Percentiles rank a stretch among this genome's conserved stretches.
phyloP scores from a whole-genome alignment of 2,888 invertebrate species.

The Antheraea yamamai region DNA sequence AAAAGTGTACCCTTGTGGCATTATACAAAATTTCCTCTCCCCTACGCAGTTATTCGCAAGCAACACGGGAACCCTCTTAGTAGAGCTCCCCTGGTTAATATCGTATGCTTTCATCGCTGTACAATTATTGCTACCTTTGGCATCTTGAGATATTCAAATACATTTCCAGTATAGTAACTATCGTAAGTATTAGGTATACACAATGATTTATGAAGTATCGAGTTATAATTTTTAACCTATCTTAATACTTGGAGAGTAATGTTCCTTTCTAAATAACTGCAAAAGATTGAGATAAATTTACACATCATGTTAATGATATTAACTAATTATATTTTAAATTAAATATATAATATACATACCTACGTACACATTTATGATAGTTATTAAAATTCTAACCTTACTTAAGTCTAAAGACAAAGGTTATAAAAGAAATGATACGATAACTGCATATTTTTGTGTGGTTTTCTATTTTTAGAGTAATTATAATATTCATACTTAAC shows the following conservation, averaged over 20 bases:
- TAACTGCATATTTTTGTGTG: not conserved
- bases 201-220: not conserved
- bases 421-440: not conserved
- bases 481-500: not conserved
- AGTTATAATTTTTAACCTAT: not conserved
- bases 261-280: too few relatives aligned
- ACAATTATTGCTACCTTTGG: conserved; percentile 7
- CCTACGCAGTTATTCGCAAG: conserved; percentile 14
- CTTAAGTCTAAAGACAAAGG: not conserved
- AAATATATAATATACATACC: too few relatives aligned
- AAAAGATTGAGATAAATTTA: not conserved
- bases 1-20: conserved; percentile 15
- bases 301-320: too few relatives aligned
- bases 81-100: conserved; percentile 16
- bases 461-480: not conserved
- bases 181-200: not conserved
- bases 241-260: not conserved
- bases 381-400: too few relatives aligned
- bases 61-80: conserved; percentile 22
- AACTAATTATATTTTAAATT: too few relatives aligned
- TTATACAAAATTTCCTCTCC: conserved; percentile 12
- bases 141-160: not conserved
- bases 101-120: conserved; percentile 16
- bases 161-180: not conserved
- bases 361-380: too few relatives aligned